Evolutionary conservation across 2,113 vertebrate species (phyloP).

Genomic region (Brachionichthys hirsutus): DNA sequence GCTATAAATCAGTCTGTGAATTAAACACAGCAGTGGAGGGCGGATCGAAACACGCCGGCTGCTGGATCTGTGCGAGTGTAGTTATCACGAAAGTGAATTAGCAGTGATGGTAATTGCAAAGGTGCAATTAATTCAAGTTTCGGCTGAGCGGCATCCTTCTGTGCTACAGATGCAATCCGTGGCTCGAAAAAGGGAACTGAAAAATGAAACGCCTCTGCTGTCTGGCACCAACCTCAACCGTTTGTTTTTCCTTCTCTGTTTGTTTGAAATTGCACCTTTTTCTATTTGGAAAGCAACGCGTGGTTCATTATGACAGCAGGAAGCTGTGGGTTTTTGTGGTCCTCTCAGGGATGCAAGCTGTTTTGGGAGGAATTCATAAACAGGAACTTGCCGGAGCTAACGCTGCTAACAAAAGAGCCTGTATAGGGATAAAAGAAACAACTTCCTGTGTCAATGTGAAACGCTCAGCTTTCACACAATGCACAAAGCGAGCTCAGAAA

Average conservation of each 20-base stretch:
- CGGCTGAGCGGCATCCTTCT: background rate
- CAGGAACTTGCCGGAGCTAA: constrained; percentile 49
- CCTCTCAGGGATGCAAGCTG: constrained; percentile 19
- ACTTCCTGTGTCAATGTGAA: constrained; percentile 26
- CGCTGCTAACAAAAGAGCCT: constrained; percentile 15
- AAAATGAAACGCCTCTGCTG: background rate
- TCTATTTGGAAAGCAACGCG: constrained; percentile 14
- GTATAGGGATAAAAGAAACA: constrained; percentile 2
- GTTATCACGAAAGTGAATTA: constrained; percentile 35
- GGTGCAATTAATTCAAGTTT: constrained; percentile 15
- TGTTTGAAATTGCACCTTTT: background rate
- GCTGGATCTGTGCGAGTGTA: constrained; percentile 2
- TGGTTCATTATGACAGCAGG: constrained; percentile 25
- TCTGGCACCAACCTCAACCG: constrained; percentile 16
- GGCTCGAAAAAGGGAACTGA: constrained; percentile 12
- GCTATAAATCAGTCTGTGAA: constrained; percentile 34
- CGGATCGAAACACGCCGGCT: background rate
- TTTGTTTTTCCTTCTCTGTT: background rate
- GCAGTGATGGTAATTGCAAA: constrained; percentile 7
- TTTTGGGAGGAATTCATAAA: constrained; percentile 55
- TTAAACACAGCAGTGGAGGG: constrained; percentile 18
- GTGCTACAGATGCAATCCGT: constrained; percentile 38
- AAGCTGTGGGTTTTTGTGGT: constrained; percentile 37
- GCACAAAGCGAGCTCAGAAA: constrained; percentile 19
- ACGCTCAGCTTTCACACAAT: constrained; percentile 7